Evolutionary conservation across 2,888 invertebrate species (phyloP).

Genomic region (Ichneumon xanthorius): DNA sequence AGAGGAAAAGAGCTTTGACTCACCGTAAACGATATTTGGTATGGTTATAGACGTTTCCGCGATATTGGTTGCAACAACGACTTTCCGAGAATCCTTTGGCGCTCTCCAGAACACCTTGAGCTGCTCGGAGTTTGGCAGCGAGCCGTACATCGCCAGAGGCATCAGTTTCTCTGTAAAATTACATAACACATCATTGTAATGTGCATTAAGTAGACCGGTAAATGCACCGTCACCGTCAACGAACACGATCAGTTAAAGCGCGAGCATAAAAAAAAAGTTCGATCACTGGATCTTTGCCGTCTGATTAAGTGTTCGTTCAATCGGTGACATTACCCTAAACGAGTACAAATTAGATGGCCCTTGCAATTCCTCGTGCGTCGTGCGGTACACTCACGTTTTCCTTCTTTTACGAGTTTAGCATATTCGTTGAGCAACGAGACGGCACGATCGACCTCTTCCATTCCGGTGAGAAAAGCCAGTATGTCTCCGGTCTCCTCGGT

Average conservation of each 20-base stretch:
- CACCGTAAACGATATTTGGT: slow-evolving; percentile 95
- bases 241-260: no score
- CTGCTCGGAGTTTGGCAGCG: slow-evolving; percentile 92
- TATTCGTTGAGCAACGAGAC: slow-evolving; percentile 89
- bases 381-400: slow-evolving; percentile 77
- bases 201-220: no score
- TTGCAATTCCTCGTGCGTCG: not conserved
- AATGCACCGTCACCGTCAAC: no score
- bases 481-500: slow-evolving; percentile 94
- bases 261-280: no score
- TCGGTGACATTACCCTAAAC: not conserved
- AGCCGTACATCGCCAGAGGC: slow-evolving; percentile 96
- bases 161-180: slow-evolving; percentile 86
- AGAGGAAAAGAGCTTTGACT: slow-evolving; percentile 59
- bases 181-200: not conserved
- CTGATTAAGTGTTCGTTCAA: no score
- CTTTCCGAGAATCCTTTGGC: slow-evolving; percentile 91
- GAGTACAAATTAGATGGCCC: not conserved
- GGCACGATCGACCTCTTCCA: slow-evolving; percentile 96
- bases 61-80: slow-evolving; percentile 97
- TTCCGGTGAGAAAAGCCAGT: slow-evolving; percentile 96
- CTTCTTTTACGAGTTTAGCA: slow-evolving; percentile 86
- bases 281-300: no score
- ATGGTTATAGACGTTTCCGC: slow-evolving; percentile 99
- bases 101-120: slow-evolving; percentile 92